phyloP scores from a whole-genome alignment of 2,113 vertebrate species.

The Catharus minimus region DNA sequence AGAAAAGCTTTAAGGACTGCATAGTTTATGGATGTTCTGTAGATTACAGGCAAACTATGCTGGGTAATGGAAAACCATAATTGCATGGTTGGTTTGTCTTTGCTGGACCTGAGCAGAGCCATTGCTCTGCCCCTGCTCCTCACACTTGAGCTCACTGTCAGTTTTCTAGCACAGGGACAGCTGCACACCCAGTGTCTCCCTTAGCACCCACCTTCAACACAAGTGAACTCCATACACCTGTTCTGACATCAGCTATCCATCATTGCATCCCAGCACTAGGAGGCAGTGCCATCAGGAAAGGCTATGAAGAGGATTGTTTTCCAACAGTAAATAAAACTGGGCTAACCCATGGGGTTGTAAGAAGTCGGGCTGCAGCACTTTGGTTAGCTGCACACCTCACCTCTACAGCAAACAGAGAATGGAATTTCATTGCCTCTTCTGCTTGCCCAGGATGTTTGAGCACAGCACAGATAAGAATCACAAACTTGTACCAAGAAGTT shows the following conservation, averaged over 20 bases:
- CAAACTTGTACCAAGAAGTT: background rate
- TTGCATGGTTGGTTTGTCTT: background rate
- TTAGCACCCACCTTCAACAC: rapidly evolving
- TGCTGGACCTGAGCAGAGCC: background rate
- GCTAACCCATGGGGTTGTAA: background rate
- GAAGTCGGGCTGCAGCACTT: background rate
- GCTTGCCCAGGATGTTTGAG: background rate
- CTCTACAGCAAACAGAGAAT: background rate
- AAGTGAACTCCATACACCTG: background rate
- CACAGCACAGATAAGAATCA: background rate
- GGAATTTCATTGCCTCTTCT: background rate
- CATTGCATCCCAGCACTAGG: rapidly evolving
- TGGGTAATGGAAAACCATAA: background rate
- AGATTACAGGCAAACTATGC: background rate
- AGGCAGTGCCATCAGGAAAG: background rate
- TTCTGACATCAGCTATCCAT: background rate
- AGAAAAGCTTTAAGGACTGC: background rate
- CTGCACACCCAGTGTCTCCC: background rate
- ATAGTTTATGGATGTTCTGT: background rate
- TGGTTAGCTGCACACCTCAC: background rate
- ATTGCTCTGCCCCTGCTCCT: background rate
- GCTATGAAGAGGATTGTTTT: background rate
- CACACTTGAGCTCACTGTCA: background rate
- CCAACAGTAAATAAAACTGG: background rate
- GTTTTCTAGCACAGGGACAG: background rate